Conservation (phyloP, 2,113 vertebrate genomes). For the Rostratula benghalensis region DNA sequence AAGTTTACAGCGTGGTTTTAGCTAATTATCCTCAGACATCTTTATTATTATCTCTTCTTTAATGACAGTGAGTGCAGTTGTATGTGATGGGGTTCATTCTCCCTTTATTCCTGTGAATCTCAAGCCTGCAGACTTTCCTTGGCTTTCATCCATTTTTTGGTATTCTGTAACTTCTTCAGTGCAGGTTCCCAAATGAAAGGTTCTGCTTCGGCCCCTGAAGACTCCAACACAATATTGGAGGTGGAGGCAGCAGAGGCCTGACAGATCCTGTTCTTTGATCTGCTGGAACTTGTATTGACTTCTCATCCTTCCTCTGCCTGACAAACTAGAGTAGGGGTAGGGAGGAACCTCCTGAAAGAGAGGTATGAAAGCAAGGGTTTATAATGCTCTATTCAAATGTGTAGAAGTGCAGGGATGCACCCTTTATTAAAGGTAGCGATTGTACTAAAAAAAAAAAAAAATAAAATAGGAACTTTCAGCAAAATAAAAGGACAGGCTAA, state of each 20-base stretch:
- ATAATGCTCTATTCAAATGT: neutral
- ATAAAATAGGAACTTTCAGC: neutral
- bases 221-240: neutral
- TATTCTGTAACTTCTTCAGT: neutral
- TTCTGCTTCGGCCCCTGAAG: neutral
- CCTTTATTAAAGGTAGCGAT: neutral
- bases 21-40: neutral
- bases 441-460: neutral
- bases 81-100: neutral
- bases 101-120: neutral
- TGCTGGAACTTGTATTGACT: neutral
- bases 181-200: neutral
- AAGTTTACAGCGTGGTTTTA: neutral
- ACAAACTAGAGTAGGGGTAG: neutral
- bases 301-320: neutral
- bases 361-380: neutral
- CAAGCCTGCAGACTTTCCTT: neutral
- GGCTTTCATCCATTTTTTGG: conserved; percentile 4
- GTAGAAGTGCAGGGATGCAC: neutral
- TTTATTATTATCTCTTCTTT: neutral
- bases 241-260: neutral
- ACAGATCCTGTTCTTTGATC: neutral
- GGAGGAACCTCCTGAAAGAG: neutral
- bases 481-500: conserved; percentile 8
- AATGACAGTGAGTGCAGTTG: neutral